Percentiles rank a stretch among this genome's conserved stretches.
These are phyloP conservation scores for Caenorhabditis afra DNA, from an alignment of 2,888 invertebrate genomes.

Conservation along the genomic window DNA sequence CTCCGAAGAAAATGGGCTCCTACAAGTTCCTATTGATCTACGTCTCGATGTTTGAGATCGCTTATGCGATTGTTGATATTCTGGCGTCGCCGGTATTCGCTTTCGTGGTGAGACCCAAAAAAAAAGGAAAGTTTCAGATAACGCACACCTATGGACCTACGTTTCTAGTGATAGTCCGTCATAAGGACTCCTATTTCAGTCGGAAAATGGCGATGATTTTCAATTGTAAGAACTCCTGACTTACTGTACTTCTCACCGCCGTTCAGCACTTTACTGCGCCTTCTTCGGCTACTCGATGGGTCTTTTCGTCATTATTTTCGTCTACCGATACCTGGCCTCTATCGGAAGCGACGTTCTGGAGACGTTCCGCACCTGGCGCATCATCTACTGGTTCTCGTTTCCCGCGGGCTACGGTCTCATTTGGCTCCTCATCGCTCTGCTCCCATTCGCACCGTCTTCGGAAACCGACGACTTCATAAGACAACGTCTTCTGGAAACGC, in stretches of 20 bases:
- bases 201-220: not conserved
- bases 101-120: no score
- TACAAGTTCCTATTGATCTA: constrained; percentile 34
- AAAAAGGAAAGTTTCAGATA: no score
- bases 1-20: constrained; percentile 17
- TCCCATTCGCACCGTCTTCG: no score
- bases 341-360: not conserved
- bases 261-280: constrained; percentile 4
- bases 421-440: not conserved
- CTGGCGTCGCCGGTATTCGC: not conserved
- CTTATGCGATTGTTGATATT: constrained; percentile 12
- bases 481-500: not conserved
- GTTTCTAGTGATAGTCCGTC: not conserved
- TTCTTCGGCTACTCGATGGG: constrained; percentile 33
- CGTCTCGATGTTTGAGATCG: constrained; percentile 27
- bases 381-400: constrained; percentile 4
- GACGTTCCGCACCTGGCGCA: not conserved
- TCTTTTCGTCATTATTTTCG: constrained; percentile 32
- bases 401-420: not conserved
- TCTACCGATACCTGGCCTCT: constrained; percentile 4
- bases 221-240: no score
- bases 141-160: not conserved
- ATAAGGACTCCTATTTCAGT: not conserved
- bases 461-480: not conserved
- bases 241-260: no score